A percentile compares a stretch with the other conserved stretches of the same genome.
These are phyloP conservation scores for Noturus placidus DNA, from an alignment of 2,113 vertebrate genomes.

Conservation along the genomic window DNA sequence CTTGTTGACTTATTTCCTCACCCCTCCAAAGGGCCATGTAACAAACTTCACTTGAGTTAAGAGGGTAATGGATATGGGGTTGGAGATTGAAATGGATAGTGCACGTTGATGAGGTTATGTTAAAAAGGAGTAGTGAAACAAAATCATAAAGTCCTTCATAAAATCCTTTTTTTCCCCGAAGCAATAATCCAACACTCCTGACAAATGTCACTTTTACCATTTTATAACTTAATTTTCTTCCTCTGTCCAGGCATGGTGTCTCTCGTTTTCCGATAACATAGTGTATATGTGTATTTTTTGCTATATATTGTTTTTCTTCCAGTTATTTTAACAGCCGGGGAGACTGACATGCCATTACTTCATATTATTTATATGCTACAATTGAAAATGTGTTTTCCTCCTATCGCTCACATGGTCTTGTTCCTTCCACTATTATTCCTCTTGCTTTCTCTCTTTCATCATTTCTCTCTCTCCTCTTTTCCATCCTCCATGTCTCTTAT, in stretches of 20 bases:
- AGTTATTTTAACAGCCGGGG: background rate
- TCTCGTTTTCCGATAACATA: background rate
- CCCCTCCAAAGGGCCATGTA: background rate
- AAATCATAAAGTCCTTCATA: background rate
- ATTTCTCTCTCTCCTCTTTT: background rate
- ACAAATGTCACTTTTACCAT: background rate
- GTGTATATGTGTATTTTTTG: background rate
- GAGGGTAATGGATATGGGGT: background rate
- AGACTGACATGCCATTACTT: background rate
- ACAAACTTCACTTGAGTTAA: background rate
- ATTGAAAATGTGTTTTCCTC: background rate
- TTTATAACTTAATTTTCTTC: background rate
- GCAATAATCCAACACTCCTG: background rate
- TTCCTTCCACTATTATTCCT: background rate
- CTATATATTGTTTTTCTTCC: background rate
- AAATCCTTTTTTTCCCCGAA: background rate
- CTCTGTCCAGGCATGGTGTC: background rate
- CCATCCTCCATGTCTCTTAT: constrained; percentile 17
- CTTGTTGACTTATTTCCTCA: background rate
- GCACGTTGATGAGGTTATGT: background rate
- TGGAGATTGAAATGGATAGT: background rate
- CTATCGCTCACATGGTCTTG: background rate
- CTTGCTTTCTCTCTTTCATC: background rate
- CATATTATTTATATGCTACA: background rate
- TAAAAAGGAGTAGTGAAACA: background rate